A percentile compares a stretch with the other conserved stretches of the same genome.
Evolutionary conservation across 2,113 vertebrate species (phyloP).

Genomic region (Danio rerio): GRCz12tu NC_133180.1:59895001-59895500

Average conservation of each 20-base stretch:
- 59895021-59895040: too few relatives aligned
- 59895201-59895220: slow-evolving; percentile 97
- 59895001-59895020: too few relatives aligned
- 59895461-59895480: slow-evolving; percentile 91
- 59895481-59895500: slow-evolving; percentile 91
- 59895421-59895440: slow-evolving; percentile 76
- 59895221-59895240: slow-evolving; percentile 81
- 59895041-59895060: too few relatives aligned
- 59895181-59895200: slow-evolving; percentile 97
- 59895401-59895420: not conserved
- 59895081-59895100: slow-evolving; percentile 94
- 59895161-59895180: slow-evolving; percentile 90
- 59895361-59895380: too few relatives aligned
- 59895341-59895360: too few relatives aligned
- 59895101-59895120: slow-evolving; percentile 92
- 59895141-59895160: slow-evolving; percentile 83
- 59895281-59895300: too few relatives aligned
- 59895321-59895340: too few relatives aligned
- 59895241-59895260: slow-evolving; percentile 91
- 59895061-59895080: slow-evolving; percentile 86
- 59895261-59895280: slow-evolving; percentile 96
- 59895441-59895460: slow-evolving; percentile 99
- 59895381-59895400: not conserved
- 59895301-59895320: too few relatives aligned
- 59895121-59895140: slow-evolving; percentile 84